A percentile compares a stretch with the other conserved stretches of the same genome.
phyloP scores from a whole-genome alignment of 2,113 vertebrate species.

The Lampris incognitus region DNA sequence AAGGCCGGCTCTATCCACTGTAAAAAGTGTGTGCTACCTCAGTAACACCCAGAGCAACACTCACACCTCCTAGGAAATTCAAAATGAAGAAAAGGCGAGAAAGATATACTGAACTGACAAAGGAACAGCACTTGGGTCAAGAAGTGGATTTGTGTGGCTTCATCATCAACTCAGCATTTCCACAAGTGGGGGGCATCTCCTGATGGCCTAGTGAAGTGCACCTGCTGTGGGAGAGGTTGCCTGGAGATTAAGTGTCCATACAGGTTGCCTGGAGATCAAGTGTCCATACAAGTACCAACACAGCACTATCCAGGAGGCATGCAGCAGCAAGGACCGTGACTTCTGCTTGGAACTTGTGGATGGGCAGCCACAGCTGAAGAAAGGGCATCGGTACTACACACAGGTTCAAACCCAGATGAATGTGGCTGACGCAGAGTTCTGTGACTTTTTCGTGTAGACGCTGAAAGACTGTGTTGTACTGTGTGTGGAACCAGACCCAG shows the following conservation, averaged over 20 bases:
- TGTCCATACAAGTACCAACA: conserved; percentile 5
- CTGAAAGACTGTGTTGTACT: background rate
- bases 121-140: too few species aligned
- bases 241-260: background rate
- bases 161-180: background rate
- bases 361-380: background rate
- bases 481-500: background rate
- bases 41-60: too few species aligned
- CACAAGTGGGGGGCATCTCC: conserved; percentile 2
- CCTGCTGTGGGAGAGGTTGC: conserved; percentile 10
- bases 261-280: too few species aligned
- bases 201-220: background rate
- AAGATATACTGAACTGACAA: too few species aligned
- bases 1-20: too few species aligned
- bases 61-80: too few species aligned
- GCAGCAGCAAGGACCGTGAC: conserved; percentile 7
- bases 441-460: background rate
- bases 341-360: conserved; percentile 11
- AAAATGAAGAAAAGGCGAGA: too few species aligned
- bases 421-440: too few species aligned
- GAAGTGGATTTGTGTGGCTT: too few species aligned
- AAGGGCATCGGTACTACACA: background rate
- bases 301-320: conserved; percentile 14
- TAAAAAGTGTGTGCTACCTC: too few species aligned
- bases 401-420: background rate